Percentiles rank a stretch among this genome's conserved stretches.
Evolutionary conservation across 2,888 invertebrate species (phyloP).

Genomic region (Sesamia inferens): DNA sequence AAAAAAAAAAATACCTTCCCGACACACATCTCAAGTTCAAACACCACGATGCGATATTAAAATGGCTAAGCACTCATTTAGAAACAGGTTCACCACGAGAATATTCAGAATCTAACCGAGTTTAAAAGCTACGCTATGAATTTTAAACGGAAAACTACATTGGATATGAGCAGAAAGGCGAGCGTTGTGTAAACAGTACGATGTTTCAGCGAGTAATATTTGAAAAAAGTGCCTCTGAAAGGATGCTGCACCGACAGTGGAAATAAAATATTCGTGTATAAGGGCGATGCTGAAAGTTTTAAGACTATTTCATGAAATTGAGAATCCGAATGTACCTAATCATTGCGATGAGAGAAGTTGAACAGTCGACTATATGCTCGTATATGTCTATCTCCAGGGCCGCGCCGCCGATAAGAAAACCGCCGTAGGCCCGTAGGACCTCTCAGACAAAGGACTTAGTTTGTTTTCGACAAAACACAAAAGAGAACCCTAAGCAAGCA

Average conservation of each 20-base stretch:
- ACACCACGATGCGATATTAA: conserved; percentile 65
- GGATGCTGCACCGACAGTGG: conserved; percentile 72
- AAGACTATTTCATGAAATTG: conserved; percentile 56
- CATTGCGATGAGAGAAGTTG: conserved; percentile 39
- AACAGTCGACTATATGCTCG: conserved; percentile 17
- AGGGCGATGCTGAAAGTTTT: conserved; percentile 50
- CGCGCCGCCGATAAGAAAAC: conserved; percentile 79
- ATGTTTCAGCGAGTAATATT: conserved; percentile 79
- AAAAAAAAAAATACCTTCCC: conserved; percentile 12
- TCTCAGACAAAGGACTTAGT: conserved; percentile 82
- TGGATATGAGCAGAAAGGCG: conserved; percentile 83
- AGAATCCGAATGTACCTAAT: conserved; percentile 46
- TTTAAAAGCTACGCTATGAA: conserved; percentile 85
- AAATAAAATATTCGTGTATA: conserved; percentile 73
- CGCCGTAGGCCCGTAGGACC: conserved; percentile 76
- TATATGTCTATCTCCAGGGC: conserved; percentile 66
- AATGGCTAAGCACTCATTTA: conserved; percentile 79
- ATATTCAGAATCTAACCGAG: conserved; percentile 81
- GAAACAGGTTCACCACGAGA: conserved; percentile 71
- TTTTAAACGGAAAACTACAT: conserved; percentile 85
- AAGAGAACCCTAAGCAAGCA: conserved; percentile 81
- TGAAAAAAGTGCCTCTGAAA: conserved; percentile 79
- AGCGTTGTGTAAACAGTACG: conserved; percentile 80
- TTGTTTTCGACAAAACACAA: conserved; percentile 82
- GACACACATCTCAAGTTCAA: conserved; percentile 40